Percentiles rank a stretch among this genome's conserved stretches.
Evolutionary conservation across 2,888 invertebrate species (phyloP).

Genomic region (Drosophila falleni): DNA sequence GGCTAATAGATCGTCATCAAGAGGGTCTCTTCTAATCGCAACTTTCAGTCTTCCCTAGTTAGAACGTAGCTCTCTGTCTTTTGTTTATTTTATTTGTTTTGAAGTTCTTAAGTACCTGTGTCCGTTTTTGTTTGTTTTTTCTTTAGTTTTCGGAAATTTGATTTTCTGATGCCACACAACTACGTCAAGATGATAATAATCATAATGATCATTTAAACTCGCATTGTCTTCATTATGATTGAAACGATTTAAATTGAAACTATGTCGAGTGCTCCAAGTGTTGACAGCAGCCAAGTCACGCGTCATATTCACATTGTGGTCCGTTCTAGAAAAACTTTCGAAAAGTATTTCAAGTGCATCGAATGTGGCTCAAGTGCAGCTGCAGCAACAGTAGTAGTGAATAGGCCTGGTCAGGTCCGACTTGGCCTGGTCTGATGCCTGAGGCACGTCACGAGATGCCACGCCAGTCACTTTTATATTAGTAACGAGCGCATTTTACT

Average conservation of each 20-base stretch:
- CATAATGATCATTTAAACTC: constrained; percentile 10
- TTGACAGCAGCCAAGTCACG: constrained; percentile 19
- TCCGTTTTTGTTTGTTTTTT: constrained; percentile 46
- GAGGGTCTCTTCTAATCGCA: constrained; percentile 34
- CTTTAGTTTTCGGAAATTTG: constrained; percentile 42
- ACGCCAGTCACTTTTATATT: constrained; percentile 52
- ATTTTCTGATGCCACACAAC: constrained; percentile 31
- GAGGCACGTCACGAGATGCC: constrained; percentile 48
- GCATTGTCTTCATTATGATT: constrained; percentile 47
- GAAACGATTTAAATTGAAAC: constrained; percentile 71
- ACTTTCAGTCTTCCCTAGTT: constrained; percentile 11
- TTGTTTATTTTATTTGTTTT: not conserved
- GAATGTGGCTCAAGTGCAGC: constrained; percentile 75
- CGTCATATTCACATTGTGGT: constrained; percentile 6
- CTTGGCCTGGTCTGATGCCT: constrained; percentile 9
- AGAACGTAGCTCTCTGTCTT: not conserved
- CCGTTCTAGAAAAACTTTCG: constrained; percentile 60
- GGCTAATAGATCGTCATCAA: constrained; percentile 2
- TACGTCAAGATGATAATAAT: constrained; percentile 33
- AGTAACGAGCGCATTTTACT: constrained; percentile 11
- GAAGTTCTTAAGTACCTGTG: constrained; percentile 52
- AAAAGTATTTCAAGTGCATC: constrained; percentile 70
- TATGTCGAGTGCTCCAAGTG: constrained; percentile 49
- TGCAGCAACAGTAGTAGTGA: constrained; percentile 16
- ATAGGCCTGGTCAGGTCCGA: constrained; percentile 8